A percentile compares a stretch with the other conserved stretches of the same genome.
Evolutionary conservation across 1,140 invertebrate genomes (phyloP).

Genomic region (Sarcophaga bullata): DNA sequence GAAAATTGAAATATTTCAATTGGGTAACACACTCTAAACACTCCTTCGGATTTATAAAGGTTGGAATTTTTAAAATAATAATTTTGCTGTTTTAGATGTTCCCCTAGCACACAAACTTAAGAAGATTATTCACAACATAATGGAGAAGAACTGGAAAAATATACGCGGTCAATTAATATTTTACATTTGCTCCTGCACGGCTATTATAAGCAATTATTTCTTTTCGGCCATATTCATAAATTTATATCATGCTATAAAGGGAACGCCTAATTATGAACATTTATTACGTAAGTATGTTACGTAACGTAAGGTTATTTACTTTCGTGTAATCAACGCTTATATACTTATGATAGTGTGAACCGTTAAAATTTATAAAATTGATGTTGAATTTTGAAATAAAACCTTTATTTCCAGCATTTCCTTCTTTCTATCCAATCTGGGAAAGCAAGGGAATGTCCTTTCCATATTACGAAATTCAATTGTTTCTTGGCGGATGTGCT

Average conservation of each 20-base stretch:
- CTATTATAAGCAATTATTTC: constrained; percentile 53
- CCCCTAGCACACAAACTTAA: constrained; percentile 45
- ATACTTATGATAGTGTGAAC: not conserved
- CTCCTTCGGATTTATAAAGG: not conserved
- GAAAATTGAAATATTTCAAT: constrained; percentile 54
- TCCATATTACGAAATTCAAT: constrained; percentile 56
- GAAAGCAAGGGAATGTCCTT: constrained; percentile 53
- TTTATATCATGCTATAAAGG: constrained; percentile 47
- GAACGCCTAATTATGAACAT: constrained; percentile 46
- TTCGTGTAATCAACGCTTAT: too few species aligned
- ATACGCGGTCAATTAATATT: constrained; percentile 54
- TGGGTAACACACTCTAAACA: constrained; percentile 44
- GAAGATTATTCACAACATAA: constrained; percentile 48
- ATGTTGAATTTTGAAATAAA: not conserved
- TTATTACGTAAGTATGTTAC: constrained; percentile 52
- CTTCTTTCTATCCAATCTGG: constrained; percentile 55
- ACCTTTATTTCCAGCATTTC: constrained; percentile 49
- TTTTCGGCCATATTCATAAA: constrained; percentile 48
- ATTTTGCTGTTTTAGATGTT: constrained; percentile 48
- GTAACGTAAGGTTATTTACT: too few species aligned
- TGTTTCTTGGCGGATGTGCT: constrained; percentile 50
- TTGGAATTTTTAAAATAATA: not conserved
- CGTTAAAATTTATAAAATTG: too few species aligned
- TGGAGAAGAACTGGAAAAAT: constrained; percentile 51
- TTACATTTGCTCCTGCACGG: constrained; percentile 50